Percentiles rank a stretch among this genome's conserved stretches.
phyloP scores from a whole-genome alignment of 2,888 invertebrate species.

The Zaprionus bogoriensis region DNA sequence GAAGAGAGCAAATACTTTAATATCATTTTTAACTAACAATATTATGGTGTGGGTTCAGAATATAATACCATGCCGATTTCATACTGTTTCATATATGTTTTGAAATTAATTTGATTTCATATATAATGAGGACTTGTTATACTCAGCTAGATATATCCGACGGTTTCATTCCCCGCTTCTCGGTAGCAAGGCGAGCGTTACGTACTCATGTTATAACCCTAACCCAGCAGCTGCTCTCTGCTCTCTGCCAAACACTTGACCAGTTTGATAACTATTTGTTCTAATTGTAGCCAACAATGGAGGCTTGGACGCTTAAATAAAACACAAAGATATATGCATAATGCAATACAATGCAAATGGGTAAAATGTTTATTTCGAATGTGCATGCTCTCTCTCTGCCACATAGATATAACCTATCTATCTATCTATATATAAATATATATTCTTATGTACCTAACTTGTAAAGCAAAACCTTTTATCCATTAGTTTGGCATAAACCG shows the following conservation, averaged over 20 bases:
- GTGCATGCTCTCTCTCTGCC: conserved; percentile 65
- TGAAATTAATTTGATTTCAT: too few relatives aligned
- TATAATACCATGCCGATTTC: too few relatives aligned
- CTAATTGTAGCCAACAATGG: conserved; percentile 83
- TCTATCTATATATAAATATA: not conserved
- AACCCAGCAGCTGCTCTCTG: conserved; percentile 31
- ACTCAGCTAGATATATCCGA: not conserved
- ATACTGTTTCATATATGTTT: too few relatives aligned
- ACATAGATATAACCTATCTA: not conserved
- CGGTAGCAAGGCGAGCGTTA: not conserved
- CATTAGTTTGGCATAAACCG: not conserved
- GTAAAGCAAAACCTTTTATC: not conserved
- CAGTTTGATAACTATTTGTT: conserved; percentile 71
- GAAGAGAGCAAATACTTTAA: too few relatives aligned
- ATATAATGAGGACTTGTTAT: too few relatives aligned
- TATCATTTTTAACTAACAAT: too few relatives aligned
- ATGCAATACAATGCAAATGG: conserved; percentile 74
- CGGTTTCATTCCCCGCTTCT: conserved; percentile 38
- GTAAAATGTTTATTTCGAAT: conserved; percentile 79
- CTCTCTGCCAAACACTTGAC: conserved; percentile 26
- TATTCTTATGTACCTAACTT: not conserved
- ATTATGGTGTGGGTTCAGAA: too few relatives aligned
- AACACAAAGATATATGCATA: conserved; percentile 69
- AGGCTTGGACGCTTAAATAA: conserved; percentile 84
- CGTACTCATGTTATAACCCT: conserved; percentile 24